Percentiles rank a stretch among this genome's conserved stretches.
Conservation (phyloP, 2,797 vertebrate species). For the Rallus crepitans region DNA sequence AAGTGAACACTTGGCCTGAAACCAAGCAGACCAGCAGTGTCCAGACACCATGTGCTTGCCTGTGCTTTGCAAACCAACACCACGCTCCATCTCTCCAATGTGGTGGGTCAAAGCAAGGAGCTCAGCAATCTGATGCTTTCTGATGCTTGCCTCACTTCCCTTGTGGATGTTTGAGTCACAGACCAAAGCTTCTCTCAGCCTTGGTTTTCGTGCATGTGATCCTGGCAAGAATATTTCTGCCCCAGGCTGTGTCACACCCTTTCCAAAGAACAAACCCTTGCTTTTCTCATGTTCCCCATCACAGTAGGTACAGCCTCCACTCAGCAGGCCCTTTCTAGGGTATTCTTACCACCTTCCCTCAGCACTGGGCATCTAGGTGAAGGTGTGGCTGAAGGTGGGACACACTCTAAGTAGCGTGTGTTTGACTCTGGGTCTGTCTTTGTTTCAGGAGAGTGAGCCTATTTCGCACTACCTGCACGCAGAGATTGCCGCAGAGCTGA, state of each 20-base stretch:
- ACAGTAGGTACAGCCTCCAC: neutral
- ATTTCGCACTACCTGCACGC: conserved; percentile 88
- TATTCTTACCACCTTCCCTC: neutral
- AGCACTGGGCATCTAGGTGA: neutral
- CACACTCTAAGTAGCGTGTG: neutral
- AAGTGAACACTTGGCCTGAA: neutral
- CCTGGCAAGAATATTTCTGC: neutral
- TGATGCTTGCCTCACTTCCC: neutral
- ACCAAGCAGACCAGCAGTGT: neutral
- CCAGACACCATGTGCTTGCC: neutral
- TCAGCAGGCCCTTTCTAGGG: neutral
- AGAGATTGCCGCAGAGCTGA: conserved; percentile 80
- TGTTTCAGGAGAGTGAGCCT: conserved; percentile 89
- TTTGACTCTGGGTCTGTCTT: neutral
- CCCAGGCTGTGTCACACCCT: neutral
- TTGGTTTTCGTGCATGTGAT: neutral
- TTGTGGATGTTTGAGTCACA: neutral
- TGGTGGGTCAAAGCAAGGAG: neutral
- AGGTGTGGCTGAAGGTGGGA: neutral
- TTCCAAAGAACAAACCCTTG: neutral
- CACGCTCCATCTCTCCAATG: neutral
- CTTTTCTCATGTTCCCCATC: neutral
- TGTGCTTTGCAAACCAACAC: conserved; percentile 21
- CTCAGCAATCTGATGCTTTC: neutral
- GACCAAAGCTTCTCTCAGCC: neutral